Evolutionary conservation across 2,113 vertebrate species (phyloP).

Genomic region (Tachuris rubrigastra): DNA sequence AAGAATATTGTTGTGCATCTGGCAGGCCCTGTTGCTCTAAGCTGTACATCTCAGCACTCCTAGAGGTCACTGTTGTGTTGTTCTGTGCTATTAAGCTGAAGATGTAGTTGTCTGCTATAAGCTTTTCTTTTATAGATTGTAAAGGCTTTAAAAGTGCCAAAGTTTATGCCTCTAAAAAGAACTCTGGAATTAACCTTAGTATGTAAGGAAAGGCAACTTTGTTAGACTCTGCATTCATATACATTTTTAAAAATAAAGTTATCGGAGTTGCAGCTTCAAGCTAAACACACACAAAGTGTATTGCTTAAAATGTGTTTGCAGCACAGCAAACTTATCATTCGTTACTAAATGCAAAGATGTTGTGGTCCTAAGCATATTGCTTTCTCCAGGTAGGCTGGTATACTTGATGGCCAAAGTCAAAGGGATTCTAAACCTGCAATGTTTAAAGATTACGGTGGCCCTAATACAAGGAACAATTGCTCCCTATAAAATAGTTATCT

Average conservation of each 20-base stretch:
- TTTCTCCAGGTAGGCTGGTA: not conserved
- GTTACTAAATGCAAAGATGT: not conserved
- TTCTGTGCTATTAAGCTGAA: not conserved
- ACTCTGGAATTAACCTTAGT: not conserved
- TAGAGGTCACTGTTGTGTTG: not conserved
- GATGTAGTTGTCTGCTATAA: not conserved
- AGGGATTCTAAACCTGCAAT: not conserved
- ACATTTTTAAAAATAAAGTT: too few species aligned
- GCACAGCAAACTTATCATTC: rapidly evolving
- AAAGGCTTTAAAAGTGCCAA: not conserved
- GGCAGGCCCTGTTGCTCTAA: not conserved
- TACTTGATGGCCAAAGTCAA: not conserved
- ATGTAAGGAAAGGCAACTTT: not conserved
- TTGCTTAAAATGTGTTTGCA: not conserved
- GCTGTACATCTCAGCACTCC: not conserved
- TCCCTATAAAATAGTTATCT: not conserved
- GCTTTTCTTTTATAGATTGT: not conserved
- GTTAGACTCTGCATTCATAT: not conserved
- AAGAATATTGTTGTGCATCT: not conserved
- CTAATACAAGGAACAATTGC: not conserved
- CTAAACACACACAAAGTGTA: not conserved
- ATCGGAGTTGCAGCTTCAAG: not conserved
- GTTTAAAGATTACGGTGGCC: not conserved
- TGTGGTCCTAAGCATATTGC: not conserved
- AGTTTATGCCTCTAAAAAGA: not conserved